These are phyloP conservation scores for Drosophila albomicans DNA, from an alignment of 1,140 invertebrate species.

Conservation along the genomic window DNA sequence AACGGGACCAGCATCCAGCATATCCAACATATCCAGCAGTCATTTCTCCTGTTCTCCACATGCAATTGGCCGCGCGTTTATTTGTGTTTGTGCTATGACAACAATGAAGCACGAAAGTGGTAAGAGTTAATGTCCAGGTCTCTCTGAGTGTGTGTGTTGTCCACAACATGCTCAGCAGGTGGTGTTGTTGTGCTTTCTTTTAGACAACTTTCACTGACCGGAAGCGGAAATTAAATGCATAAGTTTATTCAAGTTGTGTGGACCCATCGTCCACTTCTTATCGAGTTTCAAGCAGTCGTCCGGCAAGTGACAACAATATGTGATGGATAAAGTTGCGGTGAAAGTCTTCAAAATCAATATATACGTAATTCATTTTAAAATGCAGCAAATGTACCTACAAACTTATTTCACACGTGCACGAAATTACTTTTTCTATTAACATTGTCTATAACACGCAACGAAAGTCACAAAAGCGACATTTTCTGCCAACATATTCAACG, in stretches of 20 bases:
- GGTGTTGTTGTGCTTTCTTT: constrained; percentile 67
- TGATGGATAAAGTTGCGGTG: neutral
- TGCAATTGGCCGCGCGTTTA: constrained; percentile 62
- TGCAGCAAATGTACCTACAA: neutral
- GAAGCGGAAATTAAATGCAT: constrained; percentile 81
- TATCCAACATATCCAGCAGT: constrained; percentile 25
- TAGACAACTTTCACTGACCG: constrained; percentile 72
- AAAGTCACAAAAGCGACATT: constrained; percentile 1
- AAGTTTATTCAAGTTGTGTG: constrained; percentile 64
- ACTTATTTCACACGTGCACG: neutral
- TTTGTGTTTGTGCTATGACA: constrained; percentile 73
- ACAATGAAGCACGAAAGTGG: constrained; percentile 33
- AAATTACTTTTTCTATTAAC: neutral
- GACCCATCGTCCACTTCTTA: constrained; percentile 45
- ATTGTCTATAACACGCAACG: neutral
- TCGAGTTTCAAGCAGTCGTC: constrained; percentile 44
- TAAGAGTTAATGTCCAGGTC: constrained; percentile 25
- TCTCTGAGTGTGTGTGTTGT: neutral
- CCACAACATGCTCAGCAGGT: constrained; percentile 56
- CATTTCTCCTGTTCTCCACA: constrained; percentile 35
- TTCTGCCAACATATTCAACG: neutral
- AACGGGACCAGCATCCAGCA: constrained; percentile 5
- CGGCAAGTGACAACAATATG: constrained; percentile 10
- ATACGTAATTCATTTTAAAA: neutral
- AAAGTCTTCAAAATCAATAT: neutral